Base-by-base conservation (phyloP, 2,113 vertebrate species). In the Setophaga petechia region DNA sequence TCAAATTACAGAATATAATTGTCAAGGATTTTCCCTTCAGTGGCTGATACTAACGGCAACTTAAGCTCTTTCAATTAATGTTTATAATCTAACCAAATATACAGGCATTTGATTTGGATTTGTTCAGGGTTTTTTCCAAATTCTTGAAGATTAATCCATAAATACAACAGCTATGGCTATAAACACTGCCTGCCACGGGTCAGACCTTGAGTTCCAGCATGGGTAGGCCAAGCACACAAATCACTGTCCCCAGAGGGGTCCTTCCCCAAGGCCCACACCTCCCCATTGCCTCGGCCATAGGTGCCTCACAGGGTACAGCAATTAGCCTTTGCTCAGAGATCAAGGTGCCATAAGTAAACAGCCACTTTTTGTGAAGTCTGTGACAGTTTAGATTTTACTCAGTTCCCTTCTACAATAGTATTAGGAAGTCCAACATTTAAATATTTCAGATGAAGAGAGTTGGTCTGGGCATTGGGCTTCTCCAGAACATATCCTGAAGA, bases 251-350 rank as follows among this genome's bases (percentile, higher is more conserved):
- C 28, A 11, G 31, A 41, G 31, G 11, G 4, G 2, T 54, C 25
- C n/a, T 24, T 41, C 25, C 5, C 17, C 7, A 11, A 49, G 22
- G 15, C 12, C 20, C 24, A 74, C 19, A 52, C 6, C 15, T 33
- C 9, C 10, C 19, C 46, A 31, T 33, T 1, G 1, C 35, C 51
- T 47, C 1, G 0, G 18, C 19, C 35, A 8, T 8, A 14, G 51
- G 28, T 22, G 13, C 8, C 27, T n/a, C 4, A 0, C 0, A 0
- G 44, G 30, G 0, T 19, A 19, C 15, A 52, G 39, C 23, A 47
- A 23, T 7, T 49, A 33, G 41, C 24, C 24, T 9, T 5, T 18
- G 24, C 63, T 58, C 28, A 18, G 59, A 67, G 51, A 31, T 31
- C 28, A 17, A 0, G 0, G 3, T 27, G n/a, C 28, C 43, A 20